Conservation (phyloP, 2,113 vertebrate species). For the Epinephelus lanceolatus region DNA sequence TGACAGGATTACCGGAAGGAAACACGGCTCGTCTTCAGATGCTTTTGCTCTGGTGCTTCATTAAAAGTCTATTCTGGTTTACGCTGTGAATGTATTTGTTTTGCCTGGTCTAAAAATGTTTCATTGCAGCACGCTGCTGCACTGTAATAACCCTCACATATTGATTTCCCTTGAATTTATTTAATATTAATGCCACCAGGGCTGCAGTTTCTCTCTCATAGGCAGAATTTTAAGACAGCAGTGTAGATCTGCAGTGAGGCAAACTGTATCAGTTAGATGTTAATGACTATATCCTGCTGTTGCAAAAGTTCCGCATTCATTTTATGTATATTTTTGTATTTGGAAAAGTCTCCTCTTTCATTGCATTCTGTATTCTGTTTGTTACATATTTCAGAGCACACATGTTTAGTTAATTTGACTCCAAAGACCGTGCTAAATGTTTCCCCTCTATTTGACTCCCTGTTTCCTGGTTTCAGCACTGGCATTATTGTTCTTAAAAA, state of each 20-base stretch:
- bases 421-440: not conserved
- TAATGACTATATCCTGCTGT: not conserved
- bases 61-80: conserved; percentile 30
- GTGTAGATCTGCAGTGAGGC: conserved; percentile 24
- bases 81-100: conserved; percentile 5
- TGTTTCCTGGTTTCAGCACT: conserved; percentile 24
- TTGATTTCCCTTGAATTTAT: conserved; percentile 45
- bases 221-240: conserved; percentile 1
- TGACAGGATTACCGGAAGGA: not conserved
- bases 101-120: conserved; percentile 4
- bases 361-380: not conserved
- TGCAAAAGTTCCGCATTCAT: not conserved
- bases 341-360: not conserved
- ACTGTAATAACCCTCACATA: conserved; percentile 34
- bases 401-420: not conserved
- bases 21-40: not conserved
- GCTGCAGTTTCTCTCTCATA: not conserved
- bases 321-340: not conserved
- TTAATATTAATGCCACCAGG: conserved; percentile 28
- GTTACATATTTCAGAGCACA: not conserved
- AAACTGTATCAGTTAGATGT: conserved; percentile 13
- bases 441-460: not conserved
- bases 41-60: conserved; percentile 23
- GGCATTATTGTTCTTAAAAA: conserved; percentile 22
- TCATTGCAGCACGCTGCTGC: not conserved